Conservation (phyloP, 2,888 invertebrate genomes). For the Tuta absoluta region DNA sequence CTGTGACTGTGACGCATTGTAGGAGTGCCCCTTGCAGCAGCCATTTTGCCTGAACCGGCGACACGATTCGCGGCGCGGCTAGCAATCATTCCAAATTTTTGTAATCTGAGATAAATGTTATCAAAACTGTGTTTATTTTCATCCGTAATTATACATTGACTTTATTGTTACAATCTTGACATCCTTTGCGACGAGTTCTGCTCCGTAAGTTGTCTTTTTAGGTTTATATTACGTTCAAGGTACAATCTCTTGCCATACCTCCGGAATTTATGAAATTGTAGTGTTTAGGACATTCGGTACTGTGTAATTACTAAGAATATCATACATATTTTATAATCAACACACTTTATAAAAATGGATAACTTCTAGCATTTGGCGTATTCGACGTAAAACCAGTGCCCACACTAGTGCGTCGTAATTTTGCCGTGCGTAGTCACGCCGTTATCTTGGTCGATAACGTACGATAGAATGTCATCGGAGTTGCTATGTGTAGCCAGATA, state of each 20-base stretch:
- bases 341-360: neutral
- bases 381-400: slow-evolving; percentile 46
- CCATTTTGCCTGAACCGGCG: slow-evolving; percentile 81
- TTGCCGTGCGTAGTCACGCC: slow-evolving; percentile 69
- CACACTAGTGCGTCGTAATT: slow-evolving; percentile 74
- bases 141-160: slow-evolving; percentile 34
- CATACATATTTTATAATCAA: neutral
- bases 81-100: slow-evolving; percentile 54
- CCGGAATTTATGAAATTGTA: slow-evolving; percentile 7
- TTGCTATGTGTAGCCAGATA: slow-evolving; percentile 32
- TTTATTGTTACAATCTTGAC: slow-evolving; percentile 22
- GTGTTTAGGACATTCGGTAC: neutral
- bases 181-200: slow-evolving; percentile 35
- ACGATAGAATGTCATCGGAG: slow-evolving; percentile 45
- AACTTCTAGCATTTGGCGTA: slow-evolving; percentile 5
- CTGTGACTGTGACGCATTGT: slow-evolving; percentile 82
- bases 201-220: slow-evolving; percentile 59
- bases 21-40: slow-evolving; percentile 81
- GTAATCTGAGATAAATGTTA: slow-evolving; percentile 38
- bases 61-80: slow-evolving; percentile 78
- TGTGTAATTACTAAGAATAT: slow-evolving; percentile 4
- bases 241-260: slow-evolving; percentile 44
- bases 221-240: slow-evolving; percentile 50
- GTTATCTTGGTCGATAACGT: slow-evolving; percentile 72
- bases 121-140: slow-evolving; percentile 30